Base-by-base conservation (phyloP, 2,888 invertebrate genomes). In the Leptura quadrifasciata region DNA sequence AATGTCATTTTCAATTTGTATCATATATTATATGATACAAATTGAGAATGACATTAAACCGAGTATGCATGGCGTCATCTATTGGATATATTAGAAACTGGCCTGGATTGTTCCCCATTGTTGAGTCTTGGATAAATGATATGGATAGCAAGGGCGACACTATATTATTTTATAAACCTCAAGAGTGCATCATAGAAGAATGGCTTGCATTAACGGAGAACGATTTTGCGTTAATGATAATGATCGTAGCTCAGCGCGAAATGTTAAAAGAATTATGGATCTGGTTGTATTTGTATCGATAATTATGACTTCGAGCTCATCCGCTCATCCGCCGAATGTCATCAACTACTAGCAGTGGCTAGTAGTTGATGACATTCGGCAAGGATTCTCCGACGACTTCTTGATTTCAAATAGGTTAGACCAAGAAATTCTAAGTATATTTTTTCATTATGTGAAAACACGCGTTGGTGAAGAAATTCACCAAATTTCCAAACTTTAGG, bases 211-310 rank as follows among this genome's bases (percentile, higher is more conserved):
- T 82, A 24, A 76, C 76, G 63, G 35, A 72, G 31, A 74, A 82
- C 18, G 82, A 83, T 70, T 83, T 84, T 72, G 39, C 84, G 6
- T 75, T 85, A 15, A 75, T 81, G 9, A 77, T 81, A 5, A 81
- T 82, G 81, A 80, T 21, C 60, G n/a, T 60, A 27, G 76, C 54
- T 10, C 80, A 80, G 73, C 5, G 0, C 2, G 65, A 79, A 27
- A 27, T 80, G 2, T 35, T 82, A 15, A 6, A 64, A 47, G n/a
- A 81, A 78, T 72, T 79, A 63, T 70, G 68, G 76, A 3, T 10
- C n/a, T 18, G 79, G 79, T 17, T 74, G 72, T 52, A 57, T 79
- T 1, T 79, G 77, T 60, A 61, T 79, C 1, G 77, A 75, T 64
- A 52, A 21, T 8, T 81, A 80, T 60, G 17, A 74, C 15, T 82